These are phyloP conservation scores for Drosophila pseudotakahashii DNA, from an alignment of 2,888 invertebrate species.

Conservation along the genomic window DNA sequence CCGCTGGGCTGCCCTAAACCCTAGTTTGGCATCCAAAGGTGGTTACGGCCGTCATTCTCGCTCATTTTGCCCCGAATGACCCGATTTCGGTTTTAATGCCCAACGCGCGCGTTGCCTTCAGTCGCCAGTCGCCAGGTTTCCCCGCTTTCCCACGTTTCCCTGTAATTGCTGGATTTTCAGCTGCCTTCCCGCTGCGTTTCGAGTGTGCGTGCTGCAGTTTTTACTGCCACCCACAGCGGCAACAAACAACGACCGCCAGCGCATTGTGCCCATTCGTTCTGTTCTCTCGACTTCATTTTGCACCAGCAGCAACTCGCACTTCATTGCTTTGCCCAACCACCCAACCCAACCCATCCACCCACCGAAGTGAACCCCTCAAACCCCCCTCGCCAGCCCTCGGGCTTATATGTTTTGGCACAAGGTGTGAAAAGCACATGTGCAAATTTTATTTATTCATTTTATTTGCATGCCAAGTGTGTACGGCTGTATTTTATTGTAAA, in stretches of 20 bases:
- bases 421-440: slow-evolving; percentile 76
- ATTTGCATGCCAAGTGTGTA: slow-evolving; percentile 67
- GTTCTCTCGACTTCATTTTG: slow-evolving; percentile 74
- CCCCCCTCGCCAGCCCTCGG: slow-evolving; percentile 18
- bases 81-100: slow-evolving; percentile 73
- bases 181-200: slow-evolving; percentile 51
- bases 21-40: slow-evolving; percentile 34
- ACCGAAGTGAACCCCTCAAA: neutral
- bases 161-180: slow-evolving; percentile 19
- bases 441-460: slow-evolving; percentile 81
- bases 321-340: slow-evolving; percentile 33
- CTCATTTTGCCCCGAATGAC: slow-evolving; percentile 57
- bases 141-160: neutral
- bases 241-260: slow-evolving; percentile 37
- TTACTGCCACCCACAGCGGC: slow-evolving; percentile 63
- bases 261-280: slow-evolving; percentile 60
- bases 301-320: slow-evolving; percentile 39
- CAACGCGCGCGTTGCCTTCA: slow-evolving; percentile 3
- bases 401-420: slow-evolving; percentile 70
- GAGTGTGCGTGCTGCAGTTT: slow-evolving; percentile 76
- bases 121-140: neutral
- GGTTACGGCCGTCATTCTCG: slow-evolving; percentile 10
- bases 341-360: neutral
- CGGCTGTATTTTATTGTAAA: slow-evolving; percentile 37
- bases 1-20: slow-evolving; percentile 36